Conservation (phyloP, 2,888 invertebrate species). For the Leucoma salicis region DNA sequence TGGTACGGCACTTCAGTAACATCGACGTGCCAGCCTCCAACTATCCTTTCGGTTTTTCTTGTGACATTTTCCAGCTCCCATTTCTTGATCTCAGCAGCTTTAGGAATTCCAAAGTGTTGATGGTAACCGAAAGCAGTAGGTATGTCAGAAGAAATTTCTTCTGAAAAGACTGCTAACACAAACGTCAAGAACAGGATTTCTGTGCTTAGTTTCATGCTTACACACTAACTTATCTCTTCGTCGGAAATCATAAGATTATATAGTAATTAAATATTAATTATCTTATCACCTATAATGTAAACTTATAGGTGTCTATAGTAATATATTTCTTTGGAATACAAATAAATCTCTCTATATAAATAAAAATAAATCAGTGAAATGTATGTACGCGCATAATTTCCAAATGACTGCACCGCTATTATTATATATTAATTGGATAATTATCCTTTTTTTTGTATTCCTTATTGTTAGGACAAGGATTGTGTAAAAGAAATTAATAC, state of each 20-base stretch:
- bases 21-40: slow-evolving; percentile 44
- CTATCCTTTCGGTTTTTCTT: slow-evolving; percentile 39
- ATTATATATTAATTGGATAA: too few relatives aligned
- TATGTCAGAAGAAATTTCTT: background rate
- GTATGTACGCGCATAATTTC: too few relatives aligned
- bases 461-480: too few relatives aligned
- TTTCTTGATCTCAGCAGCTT: slow-evolving; percentile 41
- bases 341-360: too few relatives aligned
- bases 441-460: too few relatives aligned
- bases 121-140: slow-evolving; percentile 14
- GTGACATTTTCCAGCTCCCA: slow-evolving; percentile 34
- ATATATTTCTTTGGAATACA: too few relatives aligned
- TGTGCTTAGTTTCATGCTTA: slow-evolving; percentile 17
- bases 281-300: background rate
- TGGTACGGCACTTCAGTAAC: slow-evolving; percentile 53
- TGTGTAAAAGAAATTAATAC: too few relatives aligned
- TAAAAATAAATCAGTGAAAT: too few relatives aligned
- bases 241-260: background rate
- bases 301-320: too few relatives aligned
- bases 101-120: slow-evolving; percentile 44
- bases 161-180: slow-evolving; percentile 5
- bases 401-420: too few relatives aligned
- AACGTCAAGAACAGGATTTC: slow-evolving; percentile 10
- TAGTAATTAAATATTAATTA: background rate
- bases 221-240: slow-evolving; percentile 2